phyloP scores from a whole-genome alignment of 2,113 vertebrate genomes.

The Fukomys damarensis region DNA sequence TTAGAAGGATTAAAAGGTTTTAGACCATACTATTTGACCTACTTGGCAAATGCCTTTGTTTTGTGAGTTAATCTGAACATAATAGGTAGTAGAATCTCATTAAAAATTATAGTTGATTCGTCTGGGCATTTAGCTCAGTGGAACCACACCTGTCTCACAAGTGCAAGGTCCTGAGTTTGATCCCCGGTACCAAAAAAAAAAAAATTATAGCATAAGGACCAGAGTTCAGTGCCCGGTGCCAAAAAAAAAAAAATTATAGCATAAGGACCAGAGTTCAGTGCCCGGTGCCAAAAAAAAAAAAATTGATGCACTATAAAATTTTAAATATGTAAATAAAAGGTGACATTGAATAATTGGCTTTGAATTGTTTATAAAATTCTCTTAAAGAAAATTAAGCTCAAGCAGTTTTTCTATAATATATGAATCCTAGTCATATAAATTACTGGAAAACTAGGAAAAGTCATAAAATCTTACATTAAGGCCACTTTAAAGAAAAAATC shows the following conservation, averaged over 20 bases:
- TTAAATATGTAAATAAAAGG: slow-evolving; percentile 49
- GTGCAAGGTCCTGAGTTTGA: too few relatives aligned
- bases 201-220: too few relatives aligned
- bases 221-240: too few relatives aligned
- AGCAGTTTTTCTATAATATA: slow-evolving; percentile 46
- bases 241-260: too few relatives aligned
- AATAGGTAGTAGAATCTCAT: slow-evolving; percentile 6
- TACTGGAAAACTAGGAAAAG: slow-evolving; percentile 36
- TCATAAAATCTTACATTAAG: slow-evolving; percentile 47
- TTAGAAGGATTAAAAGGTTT: slow-evolving; percentile 18
- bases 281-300: too few relatives aligned
- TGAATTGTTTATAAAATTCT: slow-evolving; percentile 27
- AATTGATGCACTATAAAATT: not conserved
- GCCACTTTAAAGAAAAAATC: not conserved
- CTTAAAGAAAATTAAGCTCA: slow-evolving; percentile 55
- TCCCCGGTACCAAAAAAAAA: too few relatives aligned
- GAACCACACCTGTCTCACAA: too few relatives aligned
- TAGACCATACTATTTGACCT: slow-evolving; percentile 27
- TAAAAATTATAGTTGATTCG: slow-evolving; percentile 21
- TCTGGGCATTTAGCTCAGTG: too few relatives aligned
- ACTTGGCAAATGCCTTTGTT: slow-evolving; percentile 48
- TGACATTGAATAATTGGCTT: not conserved
- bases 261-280: too few relatives aligned
- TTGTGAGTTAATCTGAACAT: slow-evolving; percentile 52
- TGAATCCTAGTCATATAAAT: slow-evolving; percentile 33